Evolutionary conservation across 1,140 invertebrate genomes (phyloP).

Genomic region (Tribolium madens): DNA sequence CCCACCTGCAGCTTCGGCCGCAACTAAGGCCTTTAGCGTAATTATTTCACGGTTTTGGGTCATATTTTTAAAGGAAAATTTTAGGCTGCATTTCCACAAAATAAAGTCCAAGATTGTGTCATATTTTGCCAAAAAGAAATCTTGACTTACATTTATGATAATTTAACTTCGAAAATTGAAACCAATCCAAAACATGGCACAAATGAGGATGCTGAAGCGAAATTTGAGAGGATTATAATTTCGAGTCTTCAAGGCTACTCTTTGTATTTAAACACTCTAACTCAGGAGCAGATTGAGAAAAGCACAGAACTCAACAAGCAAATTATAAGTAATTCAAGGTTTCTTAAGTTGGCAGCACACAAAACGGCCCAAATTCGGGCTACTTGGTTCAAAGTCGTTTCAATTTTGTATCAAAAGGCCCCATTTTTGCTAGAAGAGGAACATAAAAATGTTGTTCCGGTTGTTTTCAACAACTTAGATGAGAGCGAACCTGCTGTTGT

Average conservation of each 20-base stretch:
- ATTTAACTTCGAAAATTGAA: slow-evolving; percentile 76
- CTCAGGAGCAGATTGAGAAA: slow-evolving; percentile 68
- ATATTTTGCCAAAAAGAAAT: slow-evolving; percentile 83
- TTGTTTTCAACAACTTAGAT: slow-evolving; percentile 77
- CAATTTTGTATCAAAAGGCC: slow-evolving; percentile 72
- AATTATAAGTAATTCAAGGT: slow-evolving; percentile 73
- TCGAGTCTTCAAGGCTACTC: slow-evolving; percentile 77
- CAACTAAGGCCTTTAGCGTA: slow-evolving; percentile 77
- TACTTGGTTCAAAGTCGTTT: slow-evolving; percentile 76
- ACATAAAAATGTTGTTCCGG: slow-evolving; percentile 70
- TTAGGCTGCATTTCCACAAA: slow-evolving; percentile 76
- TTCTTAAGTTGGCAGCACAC: slow-evolving; percentile 79
- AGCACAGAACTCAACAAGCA: slow-evolving; percentile 67
- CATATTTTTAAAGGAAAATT: slow-evolving; percentile 49
- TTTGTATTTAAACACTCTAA: slow-evolving; percentile 72
- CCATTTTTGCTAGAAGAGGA: slow-evolving; percentile 66
- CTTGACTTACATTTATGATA: slow-evolving; percentile 77
- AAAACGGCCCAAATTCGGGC: slow-evolving; percentile 70
- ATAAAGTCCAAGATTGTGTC: slow-evolving; percentile 79
- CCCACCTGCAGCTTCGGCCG: slow-evolving; percentile 81
- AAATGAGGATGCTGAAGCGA: slow-evolving; percentile 79
- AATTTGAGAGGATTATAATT: slow-evolving; percentile 77
- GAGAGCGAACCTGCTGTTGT: slow-evolving; percentile 78
- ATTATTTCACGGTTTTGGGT: background rate
- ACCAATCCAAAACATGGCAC: slow-evolving; percentile 69